Evolutionary conservation across 2,113 vertebrate genomes (phyloP).

Genomic region (Oreochromis tanganicae): DNA sequence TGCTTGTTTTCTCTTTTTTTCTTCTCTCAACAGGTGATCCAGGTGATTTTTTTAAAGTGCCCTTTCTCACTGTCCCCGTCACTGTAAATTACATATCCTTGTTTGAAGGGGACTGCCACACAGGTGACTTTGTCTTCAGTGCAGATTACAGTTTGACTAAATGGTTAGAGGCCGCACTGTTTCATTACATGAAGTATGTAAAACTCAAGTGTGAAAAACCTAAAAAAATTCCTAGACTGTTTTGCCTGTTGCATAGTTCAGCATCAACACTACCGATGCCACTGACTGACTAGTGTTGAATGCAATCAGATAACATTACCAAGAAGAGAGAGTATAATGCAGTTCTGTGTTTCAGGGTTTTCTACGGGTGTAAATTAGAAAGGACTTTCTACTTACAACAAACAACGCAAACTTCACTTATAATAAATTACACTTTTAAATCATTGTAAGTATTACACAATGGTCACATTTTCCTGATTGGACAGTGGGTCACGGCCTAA

Average conservation of each 20-base stretch:
- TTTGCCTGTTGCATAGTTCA: no score
- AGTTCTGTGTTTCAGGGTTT: not conserved
- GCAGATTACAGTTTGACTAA: not conserved
- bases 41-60: no score
- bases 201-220: not conserved
- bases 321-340: no score
- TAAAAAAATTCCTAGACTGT: no score
- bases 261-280: not conserved
- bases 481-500: slow-evolving; percentile 21
- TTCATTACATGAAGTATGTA: not conserved
- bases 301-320: not conserved
- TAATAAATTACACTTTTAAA: not conserved
- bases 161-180: not conserved
- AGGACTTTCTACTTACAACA: not conserved
- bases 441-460: not conserved
- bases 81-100: not conserved
- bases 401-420: not conserved
- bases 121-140: not conserved
- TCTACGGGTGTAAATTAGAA: not conserved
- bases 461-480: not conserved
- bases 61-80: no score
- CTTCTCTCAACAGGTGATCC: no score
- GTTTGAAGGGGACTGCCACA: not conserved
- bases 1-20: no score
- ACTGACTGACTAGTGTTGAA: no score